These are phyloP conservation scores for Meandrina meandrites DNA, from an alignment of 92 coral and sea anemone species.

Conservation along the genomic window DNA sequence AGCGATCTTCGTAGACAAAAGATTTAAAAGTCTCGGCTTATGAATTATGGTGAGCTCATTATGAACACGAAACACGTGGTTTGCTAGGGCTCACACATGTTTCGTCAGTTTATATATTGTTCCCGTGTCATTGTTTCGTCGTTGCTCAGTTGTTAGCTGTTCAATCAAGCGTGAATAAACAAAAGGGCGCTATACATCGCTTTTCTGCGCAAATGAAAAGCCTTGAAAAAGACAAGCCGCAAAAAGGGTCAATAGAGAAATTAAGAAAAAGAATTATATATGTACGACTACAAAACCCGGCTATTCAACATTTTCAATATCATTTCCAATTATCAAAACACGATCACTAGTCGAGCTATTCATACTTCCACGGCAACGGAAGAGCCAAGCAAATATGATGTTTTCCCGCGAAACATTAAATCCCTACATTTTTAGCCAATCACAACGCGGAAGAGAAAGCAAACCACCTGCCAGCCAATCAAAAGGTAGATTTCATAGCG, in stretches of 20 bases:
- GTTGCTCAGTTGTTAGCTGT: constrained; percentile 48
- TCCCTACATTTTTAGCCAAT: constrained; percentile 58
- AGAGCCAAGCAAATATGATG: constrained; percentile 36
- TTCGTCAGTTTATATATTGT: constrained; percentile 31
- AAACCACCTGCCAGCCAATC: constrained; percentile 80
- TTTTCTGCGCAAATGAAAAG: constrained; percentile 1
- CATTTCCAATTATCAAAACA: neutral
- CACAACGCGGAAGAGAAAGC: constrained; percentile 48
- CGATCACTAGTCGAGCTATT: neutral
- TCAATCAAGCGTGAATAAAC: constrained; percentile 25
- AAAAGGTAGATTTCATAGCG: constrained; percentile 41
- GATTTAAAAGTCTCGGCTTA: constrained; percentile 24
- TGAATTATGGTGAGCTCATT: constrained; percentile 23
- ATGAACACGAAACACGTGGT: constrained; percentile 28
- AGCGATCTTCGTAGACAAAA: constrained; percentile 12
- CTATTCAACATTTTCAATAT: neutral
- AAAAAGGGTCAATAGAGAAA: neutral
- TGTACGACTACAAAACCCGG: neutral
- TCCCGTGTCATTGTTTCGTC: constrained; percentile 24
- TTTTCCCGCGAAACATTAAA: constrained; percentile 36
- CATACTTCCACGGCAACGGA: constrained; percentile 46
- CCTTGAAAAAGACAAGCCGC: constrained; percentile 4
- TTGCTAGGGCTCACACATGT: constrained; percentile 47
- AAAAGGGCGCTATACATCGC: neutral
- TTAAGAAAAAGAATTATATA: neutral